Evolutionary conservation across 1,140 invertebrate genomes (phyloP), one percentile per base, ranked within the genome.

Genomic region (Triops cancriformis): DNA sequence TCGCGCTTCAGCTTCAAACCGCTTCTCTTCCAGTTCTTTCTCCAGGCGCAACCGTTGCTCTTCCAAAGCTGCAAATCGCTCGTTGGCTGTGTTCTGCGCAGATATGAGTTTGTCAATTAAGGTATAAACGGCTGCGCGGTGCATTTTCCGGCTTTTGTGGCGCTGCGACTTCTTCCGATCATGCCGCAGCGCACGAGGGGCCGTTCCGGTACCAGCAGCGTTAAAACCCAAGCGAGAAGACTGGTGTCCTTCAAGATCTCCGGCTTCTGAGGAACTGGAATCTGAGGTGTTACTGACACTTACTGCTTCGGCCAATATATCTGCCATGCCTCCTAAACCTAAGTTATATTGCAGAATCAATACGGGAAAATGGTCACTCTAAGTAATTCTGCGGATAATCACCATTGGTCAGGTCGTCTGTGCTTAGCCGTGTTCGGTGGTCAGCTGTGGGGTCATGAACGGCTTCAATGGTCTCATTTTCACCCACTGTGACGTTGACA

Each of bases 11-110:
- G 77, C 77, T 43, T 78, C 72, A 14, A 78, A 42, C 37, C 77
- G 72, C 41, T 78, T 78, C 73, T 78, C 77, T 28, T 78, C 77
- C 10, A 78, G n/a, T 74, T 78, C 77, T 41, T 78, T 78, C 27
- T 78, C 77, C 6, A 73, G 26, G 37, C 43, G 41, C 23, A 78
- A 43, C 26, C 77, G 27, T 18, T 45, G 73, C 26, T 78, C 77
- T 43, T 78, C 77, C 42, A 78, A 73, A 73, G 41, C 73, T 43
- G 73, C 41, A n/a, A 78, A 78, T 74, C 77, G 72, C 74, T 78
- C 77, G 10, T 78, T 73, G 5, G 77, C 77, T 5, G 77, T 73
- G 10, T 73, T 43, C 42, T 78, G 77, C n/a, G 72, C 73, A 6
- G 73, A 37, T 9, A 78, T 73, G 3, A 78, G 26, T 37, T 78